Conservation (phyloP, 2,888 invertebrate species). For the Drosophila niveifrons region DNA sequence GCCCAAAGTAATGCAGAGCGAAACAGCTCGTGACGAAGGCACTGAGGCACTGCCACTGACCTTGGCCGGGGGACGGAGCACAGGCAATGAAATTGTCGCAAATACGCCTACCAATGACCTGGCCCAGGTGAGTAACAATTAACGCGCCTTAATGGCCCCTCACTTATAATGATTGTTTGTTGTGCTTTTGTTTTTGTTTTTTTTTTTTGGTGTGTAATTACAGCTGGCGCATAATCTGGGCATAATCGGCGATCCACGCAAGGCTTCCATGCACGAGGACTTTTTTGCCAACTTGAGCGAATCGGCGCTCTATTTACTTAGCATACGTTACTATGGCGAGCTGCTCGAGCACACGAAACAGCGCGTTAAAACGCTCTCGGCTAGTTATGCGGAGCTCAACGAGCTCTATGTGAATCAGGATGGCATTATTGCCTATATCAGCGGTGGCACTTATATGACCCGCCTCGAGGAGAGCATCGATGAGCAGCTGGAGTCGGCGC, state of each 20-base stretch:
- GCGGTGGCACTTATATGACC: slow-evolving; percentile 84
- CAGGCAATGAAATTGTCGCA: slow-evolving; percentile 64
- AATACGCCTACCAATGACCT: slow-evolving; percentile 81
- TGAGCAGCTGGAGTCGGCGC: slow-evolving; percentile 81
- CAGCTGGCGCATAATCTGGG: slow-evolving; percentile 83
- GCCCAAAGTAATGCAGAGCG: slow-evolving; percentile 3
- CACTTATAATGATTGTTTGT: neutral
- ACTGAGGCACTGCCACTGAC: slow-evolving; percentile 25
- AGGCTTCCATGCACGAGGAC: slow-evolving; percentile 85
- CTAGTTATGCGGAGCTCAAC: slow-evolving; percentile 81
- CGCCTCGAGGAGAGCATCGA: slow-evolving; percentile 84
- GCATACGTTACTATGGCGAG: slow-evolving; percentile 81
- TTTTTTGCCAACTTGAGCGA: slow-evolving; percentile 85
- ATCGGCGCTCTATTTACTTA: slow-evolving; percentile 77
- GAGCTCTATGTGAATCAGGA: slow-evolving; percentile 84
- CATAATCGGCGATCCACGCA: slow-evolving; percentile 80
- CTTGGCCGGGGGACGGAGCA: slow-evolving; percentile 40
- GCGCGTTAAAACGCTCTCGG: slow-evolving; percentile 76
- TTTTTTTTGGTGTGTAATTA: slow-evolving; percentile 4
- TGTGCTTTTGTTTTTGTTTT: no score
- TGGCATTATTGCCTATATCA: slow-evolving; percentile 84
- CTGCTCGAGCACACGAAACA: slow-evolving; percentile 83
- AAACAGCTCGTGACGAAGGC: slow-evolving; percentile 11
- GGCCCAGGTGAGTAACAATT: slow-evolving; percentile 78
- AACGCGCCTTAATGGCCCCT: slow-evolving; percentile 33